These are phyloP conservation scores for Brassicogethes aeneus DNA, from an alignment of 2,888 invertebrate genomes.

Conservation along the genomic window DNA sequence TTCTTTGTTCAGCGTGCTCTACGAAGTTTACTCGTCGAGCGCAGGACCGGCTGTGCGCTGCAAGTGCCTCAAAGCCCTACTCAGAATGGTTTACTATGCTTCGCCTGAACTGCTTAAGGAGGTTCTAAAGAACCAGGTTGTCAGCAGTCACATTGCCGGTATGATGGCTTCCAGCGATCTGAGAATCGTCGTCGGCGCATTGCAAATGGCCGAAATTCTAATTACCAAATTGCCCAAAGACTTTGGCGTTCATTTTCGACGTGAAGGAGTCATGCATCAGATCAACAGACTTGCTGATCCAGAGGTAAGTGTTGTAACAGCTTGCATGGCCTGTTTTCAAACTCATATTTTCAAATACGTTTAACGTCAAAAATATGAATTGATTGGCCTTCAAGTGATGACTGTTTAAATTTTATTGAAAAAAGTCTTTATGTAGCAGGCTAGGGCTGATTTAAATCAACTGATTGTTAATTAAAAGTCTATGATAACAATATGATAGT, in stretches of 20 bases:
- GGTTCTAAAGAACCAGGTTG: conserved; percentile 63
- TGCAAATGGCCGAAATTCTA: conserved; percentile 94
- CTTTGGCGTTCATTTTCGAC: conserved; percentile 89
- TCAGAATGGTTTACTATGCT: conserved; percentile 95
- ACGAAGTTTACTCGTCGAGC: conserved; percentile 97
- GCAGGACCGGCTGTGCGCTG: conserved; percentile 96
- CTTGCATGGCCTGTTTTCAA: too few species aligned
- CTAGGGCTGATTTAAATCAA: too few species aligned
- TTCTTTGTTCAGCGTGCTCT: conserved; percentile 87
- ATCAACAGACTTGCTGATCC: conserved; percentile 61
- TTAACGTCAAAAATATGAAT: too few species aligned
- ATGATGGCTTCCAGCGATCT: conserved; percentile 97
- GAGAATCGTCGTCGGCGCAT: conserved; percentile 90
- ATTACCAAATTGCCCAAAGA: conserved; percentile 95
- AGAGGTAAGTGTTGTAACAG: conserved; percentile 42
- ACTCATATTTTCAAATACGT: too few species aligned
- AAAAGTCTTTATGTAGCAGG: too few species aligned
- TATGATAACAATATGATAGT: too few species aligned
- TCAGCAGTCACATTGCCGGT: conserved; percentile 94
- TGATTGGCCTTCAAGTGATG: too few species aligned
- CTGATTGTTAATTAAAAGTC: too few species aligned
- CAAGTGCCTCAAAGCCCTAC: conserved; percentile 89
- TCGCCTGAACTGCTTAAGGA: conserved; percentile 76
- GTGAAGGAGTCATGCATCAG: conserved; percentile 97
- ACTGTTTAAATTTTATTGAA: too few species aligned